Conservation (phyloP, 30 jellyfish, hydroid and myxozoan species). For the Cassiopea andromeda region DNA sequence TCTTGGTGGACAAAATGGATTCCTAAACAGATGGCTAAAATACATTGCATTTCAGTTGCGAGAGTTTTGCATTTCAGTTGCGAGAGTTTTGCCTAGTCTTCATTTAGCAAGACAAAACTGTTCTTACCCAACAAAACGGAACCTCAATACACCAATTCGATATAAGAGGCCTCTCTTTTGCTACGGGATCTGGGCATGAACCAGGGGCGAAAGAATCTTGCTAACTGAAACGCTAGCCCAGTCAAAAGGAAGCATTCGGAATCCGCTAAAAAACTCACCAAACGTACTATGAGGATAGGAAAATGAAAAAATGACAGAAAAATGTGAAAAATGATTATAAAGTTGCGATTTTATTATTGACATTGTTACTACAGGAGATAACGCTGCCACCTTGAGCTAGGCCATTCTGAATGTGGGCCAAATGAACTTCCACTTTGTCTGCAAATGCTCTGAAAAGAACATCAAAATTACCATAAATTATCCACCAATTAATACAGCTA, state of each 20-base stretch:
- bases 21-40: no score
- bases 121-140: background rate
- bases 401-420: slow-evolving; percentile 78
- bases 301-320: background rate
- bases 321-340: background rate
- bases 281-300: background rate
- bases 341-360: slow-evolving; percentile 7
- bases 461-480: background rate
- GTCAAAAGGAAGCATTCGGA: background rate
- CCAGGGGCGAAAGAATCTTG: background rate
- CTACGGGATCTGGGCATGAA: background rate
- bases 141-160: background rate
- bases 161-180: no score
- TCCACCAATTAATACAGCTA: no score
- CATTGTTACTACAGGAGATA: slow-evolving; percentile 50
- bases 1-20: no score
- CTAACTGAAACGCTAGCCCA: background rate
- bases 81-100: no score
- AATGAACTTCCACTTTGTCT: slow-evolving; percentile 77
- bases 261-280: background rate
- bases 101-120: no score
- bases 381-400: slow-evolving; percentile 74
- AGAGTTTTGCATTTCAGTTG: no score
- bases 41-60: no score
- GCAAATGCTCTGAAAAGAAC: slow-evolving; percentile 47